These are phyloP conservation scores for Brenthis ino DNA, from an alignment of 2,888 invertebrate genomes.

Conservation along the genomic window DNA sequence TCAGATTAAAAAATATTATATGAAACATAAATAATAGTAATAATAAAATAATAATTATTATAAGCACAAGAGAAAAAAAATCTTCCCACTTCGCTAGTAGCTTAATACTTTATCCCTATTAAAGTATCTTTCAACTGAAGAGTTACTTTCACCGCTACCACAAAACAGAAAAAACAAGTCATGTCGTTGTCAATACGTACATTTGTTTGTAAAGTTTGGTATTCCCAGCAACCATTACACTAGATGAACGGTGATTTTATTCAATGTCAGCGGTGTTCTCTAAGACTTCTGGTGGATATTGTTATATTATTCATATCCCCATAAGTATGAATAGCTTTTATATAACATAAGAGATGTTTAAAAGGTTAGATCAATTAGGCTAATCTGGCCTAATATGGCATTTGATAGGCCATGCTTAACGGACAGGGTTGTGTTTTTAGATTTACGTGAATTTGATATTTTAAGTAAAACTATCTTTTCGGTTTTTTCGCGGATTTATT, in stretches of 20 bases:
- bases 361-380: no score
- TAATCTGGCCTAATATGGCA: no score
- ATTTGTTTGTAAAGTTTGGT: conserved; percentile 48
- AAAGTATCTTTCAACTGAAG: conserved; percentile 52
- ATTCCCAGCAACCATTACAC: conserved; percentile 22
- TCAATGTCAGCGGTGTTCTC: conserved; percentile 25
- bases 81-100: not conserved
- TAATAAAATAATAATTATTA: no score
- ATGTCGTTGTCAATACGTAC: conserved; percentile 58
- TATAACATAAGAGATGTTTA: not conserved
- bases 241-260: conserved; percentile 27
- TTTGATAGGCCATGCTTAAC: no score
- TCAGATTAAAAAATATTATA: no score
- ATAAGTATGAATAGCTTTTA: conserved; percentile 11
- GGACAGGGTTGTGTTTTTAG: no score
- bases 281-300: conserved; percentile 9
- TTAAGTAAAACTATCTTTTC: no score
- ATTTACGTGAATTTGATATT: no score
- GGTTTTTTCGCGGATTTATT: no score
- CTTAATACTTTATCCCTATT: conserved; percentile 42
- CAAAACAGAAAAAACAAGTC: conserved; percentile 67
- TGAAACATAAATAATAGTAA: no score
- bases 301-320: conserved; percentile 9
- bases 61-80: no score
- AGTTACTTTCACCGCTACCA: conserved; percentile 57